Evolutionary conservation across 2,888 invertebrate genomes (phyloP).

Genomic region (Spisula subtruncata): DNA sequence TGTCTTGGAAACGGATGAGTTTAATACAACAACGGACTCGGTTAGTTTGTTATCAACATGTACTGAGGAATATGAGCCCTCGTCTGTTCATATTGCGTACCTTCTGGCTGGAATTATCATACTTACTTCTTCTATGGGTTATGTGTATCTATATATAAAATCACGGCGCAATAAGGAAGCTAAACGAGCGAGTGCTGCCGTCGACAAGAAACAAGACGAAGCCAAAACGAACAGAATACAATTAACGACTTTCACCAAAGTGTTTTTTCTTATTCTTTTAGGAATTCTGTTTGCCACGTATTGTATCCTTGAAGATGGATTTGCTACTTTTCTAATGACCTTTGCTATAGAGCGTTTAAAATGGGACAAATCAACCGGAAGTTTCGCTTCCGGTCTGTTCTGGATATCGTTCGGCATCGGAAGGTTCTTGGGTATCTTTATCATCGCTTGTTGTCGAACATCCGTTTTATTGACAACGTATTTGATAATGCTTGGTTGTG

Average conservation of each 20-base stretch:
- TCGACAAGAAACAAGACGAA: neutral
- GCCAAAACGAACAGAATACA: neutral
- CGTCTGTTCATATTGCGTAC: slow-evolving; percentile 54
- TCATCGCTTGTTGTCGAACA: slow-evolving; percentile 79
- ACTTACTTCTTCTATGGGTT: slow-evolving; percentile 42
- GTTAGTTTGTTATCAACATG: neutral
- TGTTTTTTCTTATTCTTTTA: slow-evolving; percentile 37
- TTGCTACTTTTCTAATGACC: slow-evolving; percentile 67
- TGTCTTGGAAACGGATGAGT: neutral
- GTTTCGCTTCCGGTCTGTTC: slow-evolving; percentile 54
- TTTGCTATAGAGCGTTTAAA: slow-evolving; percentile 57
- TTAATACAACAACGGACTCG: neutral
- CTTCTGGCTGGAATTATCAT: slow-evolving; percentile 43
- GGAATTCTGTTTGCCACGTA: slow-evolving; percentile 63
- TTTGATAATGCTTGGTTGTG: slow-evolving; percentile 56
- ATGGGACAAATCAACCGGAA: slow-evolving; percentile 62
- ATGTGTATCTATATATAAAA: slow-evolving; percentile 39
- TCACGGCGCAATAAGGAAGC: slow-evolving; percentile 1
- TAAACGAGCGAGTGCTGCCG: neutral
- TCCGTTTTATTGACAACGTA: slow-evolving; percentile 63
- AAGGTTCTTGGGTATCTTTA: slow-evolving; percentile 68
- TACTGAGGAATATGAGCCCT: slow-evolving; percentile 42
- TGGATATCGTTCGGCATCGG: slow-evolving; percentile 65
- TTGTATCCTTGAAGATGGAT: slow-evolving; percentile 77
- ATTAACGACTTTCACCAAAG: slow-evolving; percentile 34